A percentile compares a stretch with the other conserved stretches of the same genome.
Evolutionary conservation across 2,888 invertebrate genomes (phyloP).

Genomic region (Cistogaster globosa): DNA sequence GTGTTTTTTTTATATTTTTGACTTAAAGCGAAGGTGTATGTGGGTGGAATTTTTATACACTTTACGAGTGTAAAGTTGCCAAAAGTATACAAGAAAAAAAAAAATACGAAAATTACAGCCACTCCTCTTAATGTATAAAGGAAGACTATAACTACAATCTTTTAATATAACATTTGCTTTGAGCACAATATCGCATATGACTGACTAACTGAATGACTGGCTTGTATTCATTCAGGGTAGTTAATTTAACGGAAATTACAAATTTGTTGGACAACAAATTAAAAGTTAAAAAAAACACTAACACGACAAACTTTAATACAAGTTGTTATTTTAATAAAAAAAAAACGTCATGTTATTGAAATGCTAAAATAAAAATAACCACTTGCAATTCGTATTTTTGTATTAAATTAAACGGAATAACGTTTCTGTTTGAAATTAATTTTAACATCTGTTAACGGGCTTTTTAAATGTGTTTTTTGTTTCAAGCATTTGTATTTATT

Average conservation of each 20-base stretch:
- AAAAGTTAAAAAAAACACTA: conserved; percentile 70
- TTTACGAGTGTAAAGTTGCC: conserved; percentile 65
- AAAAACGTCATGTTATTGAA: conserved; percentile 27
- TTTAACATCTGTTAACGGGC: conserved; percentile 49
- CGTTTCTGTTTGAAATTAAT: conserved; percentile 43
- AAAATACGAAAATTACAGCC: conserved; percentile 73
- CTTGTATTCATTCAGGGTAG: conserved; percentile 4
- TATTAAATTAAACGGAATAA: conserved; percentile 49
- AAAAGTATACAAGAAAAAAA: conserved; percentile 50
- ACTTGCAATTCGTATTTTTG: neutral
- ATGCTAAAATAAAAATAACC: neutral
- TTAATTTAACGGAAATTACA: conserved; percentile 80
- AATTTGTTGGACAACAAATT: conserved; percentile 80
- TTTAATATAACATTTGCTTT: neutral
- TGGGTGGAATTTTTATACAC: conserved; percentile 57
- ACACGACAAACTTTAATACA: neutral
- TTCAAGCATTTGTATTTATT: neutral
- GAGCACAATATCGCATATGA: conserved; percentile 13
- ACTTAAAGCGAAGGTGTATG: neutral
- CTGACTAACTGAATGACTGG: neutral
- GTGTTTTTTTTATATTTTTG: conserved; percentile 1
- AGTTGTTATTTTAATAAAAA: conserved; percentile 59
- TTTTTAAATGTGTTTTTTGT: conserved; percentile 6
- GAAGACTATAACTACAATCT: neutral
- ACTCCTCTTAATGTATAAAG: conserved; percentile 45